These are phyloP conservation scores for Plodia interpunctella DNA, from an alignment of 1,140 invertebrate species.

Conservation along the genomic window DNA sequence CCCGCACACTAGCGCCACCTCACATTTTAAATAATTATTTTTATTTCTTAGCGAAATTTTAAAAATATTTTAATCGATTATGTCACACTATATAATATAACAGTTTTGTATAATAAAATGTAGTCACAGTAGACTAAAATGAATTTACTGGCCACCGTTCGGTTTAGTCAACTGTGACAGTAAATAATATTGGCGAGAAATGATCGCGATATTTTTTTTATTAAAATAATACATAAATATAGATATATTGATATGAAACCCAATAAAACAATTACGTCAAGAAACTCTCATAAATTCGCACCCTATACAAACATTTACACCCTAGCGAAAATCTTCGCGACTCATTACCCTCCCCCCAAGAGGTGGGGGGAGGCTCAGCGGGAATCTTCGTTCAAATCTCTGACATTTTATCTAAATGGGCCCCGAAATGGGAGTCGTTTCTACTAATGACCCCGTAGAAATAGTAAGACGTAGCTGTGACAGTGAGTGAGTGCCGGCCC, in stretches of 20 bases:
- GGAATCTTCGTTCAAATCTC: conserved; percentile 71
- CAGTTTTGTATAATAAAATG: too few species aligned
- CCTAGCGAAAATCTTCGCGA: conserved; percentile 68
- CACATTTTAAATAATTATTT: too few species aligned
- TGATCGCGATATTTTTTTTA: not conserved
- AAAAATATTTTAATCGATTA: too few species aligned
- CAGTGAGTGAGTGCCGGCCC: conserved; percentile 41
- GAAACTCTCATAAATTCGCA: conserved; percentile 51
- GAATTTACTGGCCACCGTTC: too few species aligned
- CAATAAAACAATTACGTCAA: conserved; percentile 1
- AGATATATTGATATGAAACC: not conserved
- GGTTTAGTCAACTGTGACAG: too few species aligned
- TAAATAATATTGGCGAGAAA: not conserved
- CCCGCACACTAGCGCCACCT: too few species aligned
- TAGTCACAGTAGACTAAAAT: too few species aligned
- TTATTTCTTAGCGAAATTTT: too few species aligned
- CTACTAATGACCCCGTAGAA: conserved; percentile 71
- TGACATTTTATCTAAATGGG: conserved; percentile 76
- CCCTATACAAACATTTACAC: conserved; percentile 73
- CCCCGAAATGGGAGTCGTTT: conserved; percentile 65
- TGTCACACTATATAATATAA: too few species aligned
- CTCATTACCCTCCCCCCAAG: conserved; percentile 57
- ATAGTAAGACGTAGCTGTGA: conserved; percentile 53
- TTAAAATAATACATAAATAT: too few species aligned
- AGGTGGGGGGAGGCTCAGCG: conserved; percentile 14